Evolutionary conservation across 2,113 vertebrate genomes (phyloP).

Genomic region (Ondatra zibethicus): DNA sequence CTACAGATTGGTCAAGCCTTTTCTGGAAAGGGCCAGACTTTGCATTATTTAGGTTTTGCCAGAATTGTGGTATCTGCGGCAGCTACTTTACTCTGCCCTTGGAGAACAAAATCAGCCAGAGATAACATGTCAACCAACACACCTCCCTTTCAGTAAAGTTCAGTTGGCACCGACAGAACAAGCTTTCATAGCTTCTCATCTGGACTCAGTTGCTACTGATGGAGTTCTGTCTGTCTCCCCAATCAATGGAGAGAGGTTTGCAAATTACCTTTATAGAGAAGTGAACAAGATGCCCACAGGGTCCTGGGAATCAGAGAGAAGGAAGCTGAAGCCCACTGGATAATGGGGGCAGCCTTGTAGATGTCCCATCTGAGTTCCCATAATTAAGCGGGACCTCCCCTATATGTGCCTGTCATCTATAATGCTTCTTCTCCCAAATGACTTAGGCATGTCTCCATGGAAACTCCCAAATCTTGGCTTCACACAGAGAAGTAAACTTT

Average conservation of each 20-base stretch:
- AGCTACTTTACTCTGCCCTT: not conserved
- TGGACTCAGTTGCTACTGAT: not conserved
- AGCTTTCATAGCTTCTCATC: not conserved
- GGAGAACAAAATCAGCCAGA: not conserved
- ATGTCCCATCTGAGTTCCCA: not conserved
- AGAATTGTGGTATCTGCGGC: not conserved
- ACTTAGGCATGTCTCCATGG: not conserved
- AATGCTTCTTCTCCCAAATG: not conserved
- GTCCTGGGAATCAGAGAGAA: not conserved
- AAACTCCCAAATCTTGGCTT: constrained; percentile 14
- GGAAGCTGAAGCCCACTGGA: not conserved
- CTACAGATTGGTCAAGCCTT: not conserved
- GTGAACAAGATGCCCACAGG: not conserved
- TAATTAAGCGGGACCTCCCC: not conserved
- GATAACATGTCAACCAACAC: not conserved
- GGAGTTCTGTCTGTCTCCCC: constrained; percentile 12
- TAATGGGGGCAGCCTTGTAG: not conserved
- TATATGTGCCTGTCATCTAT: not conserved
- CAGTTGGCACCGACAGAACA: constrained; percentile 1
- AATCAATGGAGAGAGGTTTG: constrained; percentile 13
- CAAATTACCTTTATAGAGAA: not conserved
- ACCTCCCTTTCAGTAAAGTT: not conserved
- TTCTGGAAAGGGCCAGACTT: not conserved
- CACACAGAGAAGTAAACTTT: constrained; percentile 5
- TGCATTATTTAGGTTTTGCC: not conserved